Base-by-base conservation (phyloP, 2,113 vertebrate genomes). In the Bombycilla garrulus region DNA sequence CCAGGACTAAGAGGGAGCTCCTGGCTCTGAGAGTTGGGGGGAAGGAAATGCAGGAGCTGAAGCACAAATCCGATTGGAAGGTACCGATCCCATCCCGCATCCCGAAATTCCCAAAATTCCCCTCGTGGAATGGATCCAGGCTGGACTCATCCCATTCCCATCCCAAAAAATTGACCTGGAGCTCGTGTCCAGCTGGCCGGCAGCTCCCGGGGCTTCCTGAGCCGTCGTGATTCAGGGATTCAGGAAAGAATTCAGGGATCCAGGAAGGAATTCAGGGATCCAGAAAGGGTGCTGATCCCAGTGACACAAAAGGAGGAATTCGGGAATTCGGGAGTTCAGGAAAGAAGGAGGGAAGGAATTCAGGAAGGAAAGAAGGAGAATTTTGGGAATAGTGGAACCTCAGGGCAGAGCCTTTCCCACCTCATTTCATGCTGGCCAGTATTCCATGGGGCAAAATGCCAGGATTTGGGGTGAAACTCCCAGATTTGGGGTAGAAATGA, bases 1-100 rank as follows among this genome's bases (percentile, higher is more conserved):
- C 98, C 98, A 98, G 98, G 98, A 99, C 99, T 98, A 99, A 99
- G 97, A 98, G 98, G 85, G 99, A 99, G 97, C 97, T 98, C 96
- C 97, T 99, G 98, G 98, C 98, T 95, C 97, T 98, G 90, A 98
- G 97, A 98, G 98, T 98, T 96, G 98, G 99, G 98, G 98, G 98
- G 94, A 98, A 97, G 97, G 98, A 98, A 98, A 26, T 62, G 45
- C 74, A 62, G 57, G 57, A 77, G 74, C 74, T 77, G 74, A 77
- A 77, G 74, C 74, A 77, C 74, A 77, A 62, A 77, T 77, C 74
- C 45, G 74, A 77, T 40, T 62, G 74, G 74, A 77, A 77, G 74
- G 74, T 77, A 77, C 74, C 45, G 17, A 12, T 24, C 35, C 29
- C 29, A 4, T 4, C 45, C 35, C 38, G 9, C 47, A 4, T 12